A percentile compares a stretch with the other conserved stretches of the same genome.
These are phyloP conservation scores for Octopus sinensis DNA, from an alignment of 1,140 invertebrate genomes.

Conservation along the genomic window DNA sequence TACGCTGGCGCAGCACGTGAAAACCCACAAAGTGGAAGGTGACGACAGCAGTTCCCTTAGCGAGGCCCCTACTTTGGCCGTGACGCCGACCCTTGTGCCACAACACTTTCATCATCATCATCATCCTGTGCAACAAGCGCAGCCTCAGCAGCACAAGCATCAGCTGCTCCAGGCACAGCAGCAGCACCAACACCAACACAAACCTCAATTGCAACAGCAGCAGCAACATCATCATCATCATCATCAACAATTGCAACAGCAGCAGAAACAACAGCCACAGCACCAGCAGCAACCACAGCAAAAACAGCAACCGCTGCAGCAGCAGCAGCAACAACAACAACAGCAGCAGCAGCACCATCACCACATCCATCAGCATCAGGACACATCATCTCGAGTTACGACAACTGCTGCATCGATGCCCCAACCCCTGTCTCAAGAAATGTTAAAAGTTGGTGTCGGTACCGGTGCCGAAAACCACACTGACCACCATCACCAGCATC, in stretches of 20 bases:
- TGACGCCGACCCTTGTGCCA: background rate
- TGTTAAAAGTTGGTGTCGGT: too few relatives aligned
- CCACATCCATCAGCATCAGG: too few relatives aligned
- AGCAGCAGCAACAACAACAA: background rate
- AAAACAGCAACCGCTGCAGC: background rate
- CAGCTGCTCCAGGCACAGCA: background rate
- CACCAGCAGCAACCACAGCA: background rate
- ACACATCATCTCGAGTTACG: too few relatives aligned
- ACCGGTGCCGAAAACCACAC: too few relatives aligned
- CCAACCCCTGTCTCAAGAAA: too few relatives aligned
- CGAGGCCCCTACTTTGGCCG: background rate
- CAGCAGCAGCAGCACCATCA: background rate
- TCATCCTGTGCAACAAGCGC: background rate
- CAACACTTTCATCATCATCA: background rate
- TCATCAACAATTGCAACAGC: background rate
- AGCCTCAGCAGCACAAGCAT: background rate
- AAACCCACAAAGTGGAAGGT: constrained; percentile 14
- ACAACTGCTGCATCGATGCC: too few relatives aligned
- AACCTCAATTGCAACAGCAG: background rate
- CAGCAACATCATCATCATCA: background rate
- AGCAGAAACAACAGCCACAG: background rate
- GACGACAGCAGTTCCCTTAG: background rate
- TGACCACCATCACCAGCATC: too few relatives aligned
- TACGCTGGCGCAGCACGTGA: background rate
- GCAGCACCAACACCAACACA: background rate